A percentile compares a stretch with the other conserved stretches of the same genome.
phyloP scores from a whole-genome alignment of 2,797 vertebrate species.

The Ptychadena robeensis region DNA sequence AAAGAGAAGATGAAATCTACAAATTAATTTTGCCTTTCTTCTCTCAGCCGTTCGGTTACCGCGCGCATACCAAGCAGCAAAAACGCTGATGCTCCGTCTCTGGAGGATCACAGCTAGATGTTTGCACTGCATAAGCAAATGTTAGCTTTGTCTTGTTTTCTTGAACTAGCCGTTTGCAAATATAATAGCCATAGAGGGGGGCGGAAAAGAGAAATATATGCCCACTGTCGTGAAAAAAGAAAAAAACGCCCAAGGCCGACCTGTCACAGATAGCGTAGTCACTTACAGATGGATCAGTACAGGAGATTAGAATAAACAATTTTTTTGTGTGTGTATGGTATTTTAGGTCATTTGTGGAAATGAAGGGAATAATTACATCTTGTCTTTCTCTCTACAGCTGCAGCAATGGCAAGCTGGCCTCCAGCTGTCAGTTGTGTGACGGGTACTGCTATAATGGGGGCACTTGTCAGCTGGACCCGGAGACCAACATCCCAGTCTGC shows the following conservation, averaged over 20 bases:
- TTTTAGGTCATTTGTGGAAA: slow-evolving; percentile 49
- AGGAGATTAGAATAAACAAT: slow-evolving; percentile 38
- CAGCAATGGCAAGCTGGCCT: slow-evolving; percentile 93
- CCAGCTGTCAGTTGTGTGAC: slow-evolving; percentile 96
- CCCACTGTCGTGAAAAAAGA: slow-evolving; percentile 51
- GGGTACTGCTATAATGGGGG: slow-evolving; percentile 98
- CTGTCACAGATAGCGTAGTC: slow-evolving; percentile 48
- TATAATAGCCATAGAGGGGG: slow-evolving; percentile 33
- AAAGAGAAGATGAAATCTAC: slow-evolving; percentile 34
- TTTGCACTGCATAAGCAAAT: slow-evolving; percentile 55
- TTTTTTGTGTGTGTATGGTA: slow-evolving; percentile 17
- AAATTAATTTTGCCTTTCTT: slow-evolving; percentile 40
- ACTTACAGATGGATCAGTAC: background rate
- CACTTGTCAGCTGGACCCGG: slow-evolving; percentile 93
- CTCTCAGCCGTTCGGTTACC: slow-evolving; percentile 6
- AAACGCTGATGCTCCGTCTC: slow-evolving; percentile 6
- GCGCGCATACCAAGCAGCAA: slow-evolving; percentile 46
- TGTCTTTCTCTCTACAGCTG: slow-evolving; percentile 78
- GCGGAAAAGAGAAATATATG: slow-evolving; percentile 16
- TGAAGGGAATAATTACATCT: slow-evolving; percentile 31
- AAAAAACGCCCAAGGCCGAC: background rate
- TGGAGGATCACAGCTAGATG: slow-evolving; percentile 50
- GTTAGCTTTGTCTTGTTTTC: slow-evolving; percentile 51
- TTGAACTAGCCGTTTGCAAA: slow-evolving; percentile 53
- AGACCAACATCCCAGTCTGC: slow-evolving; percentile 93